Conservation (phyloP, 2,888 invertebrate genomes). For the Acanthosepion lycidas region DNA sequence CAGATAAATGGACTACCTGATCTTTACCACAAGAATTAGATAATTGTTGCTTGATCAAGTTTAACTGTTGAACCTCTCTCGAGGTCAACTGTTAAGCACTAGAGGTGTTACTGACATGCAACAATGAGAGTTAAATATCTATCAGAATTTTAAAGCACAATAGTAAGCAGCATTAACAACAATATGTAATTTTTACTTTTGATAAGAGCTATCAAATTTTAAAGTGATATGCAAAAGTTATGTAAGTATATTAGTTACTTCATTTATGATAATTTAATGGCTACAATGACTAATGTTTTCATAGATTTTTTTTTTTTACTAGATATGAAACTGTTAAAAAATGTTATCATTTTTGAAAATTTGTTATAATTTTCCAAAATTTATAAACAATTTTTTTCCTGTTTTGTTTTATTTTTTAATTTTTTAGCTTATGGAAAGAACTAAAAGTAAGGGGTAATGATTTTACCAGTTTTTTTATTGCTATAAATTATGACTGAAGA, state of each 20-base stretch:
- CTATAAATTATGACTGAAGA: neutral
- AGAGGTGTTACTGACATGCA: neutral
- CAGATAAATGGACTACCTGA: neutral
- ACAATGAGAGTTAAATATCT: neutral
- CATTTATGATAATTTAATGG: too few species aligned
- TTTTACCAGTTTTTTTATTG: neutral
- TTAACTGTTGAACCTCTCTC: neutral
- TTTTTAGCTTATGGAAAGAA: slow-evolving; percentile 17
- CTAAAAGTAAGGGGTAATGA: neutral
- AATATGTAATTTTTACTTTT: neutral
- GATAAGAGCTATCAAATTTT: too few species aligned
- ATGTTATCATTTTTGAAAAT: too few species aligned
- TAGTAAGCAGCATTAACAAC: neutral
- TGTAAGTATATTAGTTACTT: too few species aligned
- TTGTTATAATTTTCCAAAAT: too few species aligned
- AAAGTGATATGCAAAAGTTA: too few species aligned
- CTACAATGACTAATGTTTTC: too few species aligned
- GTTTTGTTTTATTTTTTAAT: neutral
- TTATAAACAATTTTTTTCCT: neutral
- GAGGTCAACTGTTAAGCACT: neutral
- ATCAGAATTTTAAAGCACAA: neutral
- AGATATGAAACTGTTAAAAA: too few species aligned
- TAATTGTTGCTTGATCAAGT: neutral
- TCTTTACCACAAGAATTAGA: neutral
- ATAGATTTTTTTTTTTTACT: too few species aligned